phyloP scores from a whole-genome alignment of 2,888 invertebrate genomes.

The Deroplatys truncata region DNA sequence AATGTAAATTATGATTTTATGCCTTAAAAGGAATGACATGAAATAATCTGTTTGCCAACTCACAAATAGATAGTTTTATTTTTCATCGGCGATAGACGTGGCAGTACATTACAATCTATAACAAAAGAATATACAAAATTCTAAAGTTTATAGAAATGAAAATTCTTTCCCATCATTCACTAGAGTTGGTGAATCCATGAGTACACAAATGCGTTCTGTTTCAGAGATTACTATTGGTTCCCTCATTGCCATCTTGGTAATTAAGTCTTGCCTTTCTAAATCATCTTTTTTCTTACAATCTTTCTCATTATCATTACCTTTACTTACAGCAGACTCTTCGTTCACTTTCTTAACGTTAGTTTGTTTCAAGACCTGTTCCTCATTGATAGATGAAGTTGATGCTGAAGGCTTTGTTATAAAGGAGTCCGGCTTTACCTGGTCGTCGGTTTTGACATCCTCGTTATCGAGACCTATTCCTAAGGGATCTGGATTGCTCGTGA shows the following conservation, averaged over 20 bases:
- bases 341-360: background rate
- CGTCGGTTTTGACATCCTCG: background rate
- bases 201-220: conserved; percentile 15
- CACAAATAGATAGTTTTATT: background rate
- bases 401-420: background rate
- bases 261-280: conserved; percentile 6
- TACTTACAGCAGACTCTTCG: background rate
- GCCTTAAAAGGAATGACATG: too few species aligned
- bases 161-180: background rate
- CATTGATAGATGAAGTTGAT: background rate
- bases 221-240: conserved; percentile 17
- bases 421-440: background rate
- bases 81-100: background rate
- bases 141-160: background rate
- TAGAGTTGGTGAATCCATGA: background rate
- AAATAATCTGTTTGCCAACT: too few species aligned
- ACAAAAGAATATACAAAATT: background rate
- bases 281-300: conserved; percentile 1
- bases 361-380: background rate
- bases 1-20: too few species aligned
- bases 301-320: background rate
- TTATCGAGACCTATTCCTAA: background rate
- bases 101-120: background rate
- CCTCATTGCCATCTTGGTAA: background rate
- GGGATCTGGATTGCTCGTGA: background rate